Evolutionary conservation across 2,888 invertebrate species (phyloP).

Genomic region (Hipparchia semele): DNA sequence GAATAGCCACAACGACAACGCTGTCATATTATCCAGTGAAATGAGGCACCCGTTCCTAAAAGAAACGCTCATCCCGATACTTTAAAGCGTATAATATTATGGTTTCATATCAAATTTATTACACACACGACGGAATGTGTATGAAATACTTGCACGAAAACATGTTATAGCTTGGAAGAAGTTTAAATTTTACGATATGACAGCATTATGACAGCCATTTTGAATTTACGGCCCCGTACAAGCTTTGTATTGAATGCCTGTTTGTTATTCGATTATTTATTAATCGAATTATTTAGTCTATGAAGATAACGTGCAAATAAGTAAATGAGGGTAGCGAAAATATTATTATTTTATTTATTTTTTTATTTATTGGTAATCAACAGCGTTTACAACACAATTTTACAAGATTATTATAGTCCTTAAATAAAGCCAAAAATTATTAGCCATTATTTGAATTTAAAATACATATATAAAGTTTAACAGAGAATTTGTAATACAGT

Average conservation of each 20-base stretch:
- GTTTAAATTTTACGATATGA: slow-evolving; percentile 21
- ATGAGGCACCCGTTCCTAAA: slow-evolving; percentile 11
- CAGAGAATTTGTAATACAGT: too few relatives aligned
- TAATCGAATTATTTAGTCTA: neutral
- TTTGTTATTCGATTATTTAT: neutral
- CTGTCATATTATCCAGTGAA: slow-evolving; percentile 10
- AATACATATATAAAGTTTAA: too few relatives aligned
- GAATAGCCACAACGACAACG: neutral
- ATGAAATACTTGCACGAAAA: slow-evolving; percentile 8
- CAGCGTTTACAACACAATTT: too few relatives aligned
- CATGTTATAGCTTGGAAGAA: slow-evolving; percentile 15
- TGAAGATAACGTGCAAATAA: neutral
- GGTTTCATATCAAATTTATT: slow-evolving; percentile 21
- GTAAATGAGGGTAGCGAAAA: too few relatives aligned
- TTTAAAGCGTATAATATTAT: slow-evolving; percentile 15
- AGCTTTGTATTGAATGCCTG: slow-evolving; percentile 10
- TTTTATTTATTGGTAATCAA: too few relatives aligned
- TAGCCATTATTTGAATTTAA: too few relatives aligned
- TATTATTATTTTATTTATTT: neutral
- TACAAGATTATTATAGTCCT: too few relatives aligned
- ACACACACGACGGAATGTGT: slow-evolving; percentile 14
- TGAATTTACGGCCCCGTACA: slow-evolving; percentile 16
- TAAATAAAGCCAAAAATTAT: too few relatives aligned
- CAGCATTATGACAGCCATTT: slow-evolving; percentile 22
- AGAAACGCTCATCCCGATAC: slow-evolving; percentile 13